These are phyloP conservation scores for Leptinotarsa tumamoca DNA, from an alignment of 2,888 invertebrate species.

Conservation along the genomic window DNA sequence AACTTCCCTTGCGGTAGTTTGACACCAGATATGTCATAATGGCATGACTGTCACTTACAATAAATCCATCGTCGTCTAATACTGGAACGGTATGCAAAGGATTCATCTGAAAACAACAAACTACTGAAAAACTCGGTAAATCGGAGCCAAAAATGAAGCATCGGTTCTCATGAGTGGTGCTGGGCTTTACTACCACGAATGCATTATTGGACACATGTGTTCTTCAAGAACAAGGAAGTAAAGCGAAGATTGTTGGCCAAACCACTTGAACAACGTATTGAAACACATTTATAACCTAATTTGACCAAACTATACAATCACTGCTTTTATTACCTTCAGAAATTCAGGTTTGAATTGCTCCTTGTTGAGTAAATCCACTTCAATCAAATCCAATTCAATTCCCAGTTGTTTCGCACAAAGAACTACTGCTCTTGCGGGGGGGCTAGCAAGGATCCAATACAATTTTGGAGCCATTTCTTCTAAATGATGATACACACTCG, in stretches of 20 bases:
- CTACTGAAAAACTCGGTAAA: not conserved
- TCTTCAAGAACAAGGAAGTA: too few species aligned
- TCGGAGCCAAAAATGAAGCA: too few species aligned
- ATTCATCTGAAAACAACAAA: slow-evolving; percentile 66
- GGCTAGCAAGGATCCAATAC: slow-evolving; percentile 58
- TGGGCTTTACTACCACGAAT: too few species aligned
- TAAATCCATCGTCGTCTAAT: slow-evolving; percentile 70
- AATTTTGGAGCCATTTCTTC: slow-evolving; percentile 45
- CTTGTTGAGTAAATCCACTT: slow-evolving; percentile 63
- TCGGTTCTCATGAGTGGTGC: too few species aligned
- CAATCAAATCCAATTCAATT: slow-evolving; percentile 64
- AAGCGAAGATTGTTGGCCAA: too few species aligned
- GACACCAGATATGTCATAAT: slow-evolving; percentile 68
- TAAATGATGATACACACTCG: too few species aligned
- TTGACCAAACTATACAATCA: too few species aligned
- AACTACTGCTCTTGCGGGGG: slow-evolving; percentile 67
- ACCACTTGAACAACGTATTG: too few species aligned
- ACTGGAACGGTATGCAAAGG: slow-evolving; percentile 72
- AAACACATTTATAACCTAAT: too few species aligned
- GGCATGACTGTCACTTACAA: slow-evolving; percentile 68
- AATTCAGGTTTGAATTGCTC: slow-evolving; percentile 65
- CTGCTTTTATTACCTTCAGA: slow-evolving; percentile 55
- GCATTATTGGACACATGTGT: too few species aligned
- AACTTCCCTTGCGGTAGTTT: slow-evolving; percentile 69
- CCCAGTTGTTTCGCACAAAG: slow-evolving; percentile 67